Base-by-base conservation (phyloP, 2,797 vertebrate genomes). In the Ptychadena robeensis region DNA sequence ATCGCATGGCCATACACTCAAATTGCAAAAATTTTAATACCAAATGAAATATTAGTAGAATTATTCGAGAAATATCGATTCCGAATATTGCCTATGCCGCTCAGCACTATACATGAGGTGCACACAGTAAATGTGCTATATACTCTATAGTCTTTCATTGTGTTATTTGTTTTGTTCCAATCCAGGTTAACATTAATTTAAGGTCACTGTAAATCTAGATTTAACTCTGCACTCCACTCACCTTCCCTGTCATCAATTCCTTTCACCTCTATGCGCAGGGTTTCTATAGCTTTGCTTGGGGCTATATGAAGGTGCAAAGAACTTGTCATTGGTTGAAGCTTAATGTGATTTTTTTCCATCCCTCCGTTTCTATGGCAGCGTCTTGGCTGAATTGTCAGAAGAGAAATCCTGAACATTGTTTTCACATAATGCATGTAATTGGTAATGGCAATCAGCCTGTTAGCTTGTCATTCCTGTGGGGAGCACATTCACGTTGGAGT, bases 351-450 rank as follows among this genome's bases (percentile, higher is more conserved):
- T 37, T 87, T 88, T 48, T 48, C 40, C 40, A 3, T 48, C 85
- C 87, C 86, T 73, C 68, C 86, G 87, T 90, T 92, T 86, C 89
- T 90, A 85, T 90, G 88, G 91, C 90, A 90, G 89, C 91, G 89
- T 87, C 89, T 92, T 92, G 72, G 88, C 88, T 0, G 6, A 87
- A 88, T 86, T 88, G 85, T 87, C 86, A 76, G 71, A 76, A 25
- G 12, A 48, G 31, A 88, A 90, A 90, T 90, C 88, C 74, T 71
- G 86, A 89, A 87, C 78, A 79, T 85, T 88, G 83, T 88, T 89
- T 88, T 88, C 81, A 83, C 85, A 73, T 90, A 90, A 90, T 90
- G 86, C 86, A 85, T 87, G 82, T 87, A 83, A 85, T 88, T 88
- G 86, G 76, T 86, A 87, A 88, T 82, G 77, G 59, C 66, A 90